These are phyloP conservation scores for Tangara arthus DNA, from an alignment of 2,797 vertebrate genomes.

Conservation along the genomic window DNA sequence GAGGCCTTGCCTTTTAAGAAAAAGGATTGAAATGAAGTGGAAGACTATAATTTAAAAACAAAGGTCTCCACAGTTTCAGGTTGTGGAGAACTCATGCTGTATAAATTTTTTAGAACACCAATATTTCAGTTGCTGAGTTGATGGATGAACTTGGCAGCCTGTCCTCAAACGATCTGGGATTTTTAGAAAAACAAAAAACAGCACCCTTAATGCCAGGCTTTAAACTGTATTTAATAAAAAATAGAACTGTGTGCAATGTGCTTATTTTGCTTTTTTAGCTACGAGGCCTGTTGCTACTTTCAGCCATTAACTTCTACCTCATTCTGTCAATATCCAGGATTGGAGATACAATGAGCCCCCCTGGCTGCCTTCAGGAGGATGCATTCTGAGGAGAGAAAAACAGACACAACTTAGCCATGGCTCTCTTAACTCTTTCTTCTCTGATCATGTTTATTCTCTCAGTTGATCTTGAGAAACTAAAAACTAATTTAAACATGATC, in stretches of 20 bases:
- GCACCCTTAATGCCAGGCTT: constrained; percentile 41
- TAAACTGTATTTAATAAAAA: constrained; percentile 62
- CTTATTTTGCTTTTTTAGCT: constrained; percentile 53
- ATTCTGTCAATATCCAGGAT: constrained; percentile 29
- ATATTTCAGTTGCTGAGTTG: constrained; percentile 57
- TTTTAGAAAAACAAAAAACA: constrained; percentile 58
- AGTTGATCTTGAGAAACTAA: not conserved
- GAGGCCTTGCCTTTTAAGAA: not conserved
- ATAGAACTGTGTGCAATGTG: constrained; percentile 43
- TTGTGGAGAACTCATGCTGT: constrained; percentile 26
- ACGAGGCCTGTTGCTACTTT: not conserved
- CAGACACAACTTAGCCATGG: not conserved
- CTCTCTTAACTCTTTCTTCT: not conserved
- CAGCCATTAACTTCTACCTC: constrained; percentile 41
- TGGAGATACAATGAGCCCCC: not conserved
- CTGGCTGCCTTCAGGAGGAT: not conserved
- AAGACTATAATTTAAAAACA: constrained; percentile 51
- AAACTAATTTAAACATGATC: not conserved
- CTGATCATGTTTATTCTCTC: not conserved
- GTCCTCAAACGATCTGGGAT: constrained; percentile 52
- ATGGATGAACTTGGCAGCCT: constrained; percentile 64
- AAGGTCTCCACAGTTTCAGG: constrained; percentile 24
- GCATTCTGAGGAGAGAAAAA: not conserved
- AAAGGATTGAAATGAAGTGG: not conserved
- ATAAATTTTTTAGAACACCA: constrained; percentile 52